A percentile compares a stretch with the other conserved stretches of the same genome.
These are phyloP conservation scores for Cremastinae sp. DNA, from an alignment of 2,888 invertebrate species.

Conservation along the genomic window DNA sequence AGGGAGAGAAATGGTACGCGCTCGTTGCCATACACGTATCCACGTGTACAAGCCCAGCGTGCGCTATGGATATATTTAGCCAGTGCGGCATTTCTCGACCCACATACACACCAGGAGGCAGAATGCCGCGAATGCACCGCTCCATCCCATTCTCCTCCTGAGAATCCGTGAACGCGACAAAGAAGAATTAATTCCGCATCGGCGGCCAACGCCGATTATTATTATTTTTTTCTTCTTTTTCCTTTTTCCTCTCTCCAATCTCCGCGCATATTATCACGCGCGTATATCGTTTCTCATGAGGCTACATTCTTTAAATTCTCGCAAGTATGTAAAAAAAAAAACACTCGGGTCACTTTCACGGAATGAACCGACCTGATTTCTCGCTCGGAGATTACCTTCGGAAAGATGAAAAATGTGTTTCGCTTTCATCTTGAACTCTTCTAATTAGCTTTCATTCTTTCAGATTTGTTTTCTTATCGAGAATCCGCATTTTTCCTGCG, in stretches of 20 bases:
- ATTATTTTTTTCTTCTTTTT: background rate
- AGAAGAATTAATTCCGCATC: slow-evolving; percentile 57
- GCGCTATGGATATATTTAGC: slow-evolving; percentile 73
- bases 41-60: slow-evolving; percentile 22
- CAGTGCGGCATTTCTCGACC: slow-evolving; percentile 77
- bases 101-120: slow-evolving; percentile 75
- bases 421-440: too few species aligned
- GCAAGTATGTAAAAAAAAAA: too few species aligned
- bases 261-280: background rate
- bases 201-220: slow-evolving; percentile 21
- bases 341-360: too few species aligned
- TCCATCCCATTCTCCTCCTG: slow-evolving; percentile 64
- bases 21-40: slow-evolving; percentile 57
- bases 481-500: too few species aligned
- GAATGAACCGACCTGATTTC: too few species aligned
- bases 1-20: slow-evolving; percentile 54
- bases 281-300: background rate
- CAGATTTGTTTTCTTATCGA: too few species aligned
- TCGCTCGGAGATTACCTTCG: too few species aligned
- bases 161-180: slow-evolving; percentile 51
- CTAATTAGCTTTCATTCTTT: too few species aligned
- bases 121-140: slow-evolving; percentile 73
- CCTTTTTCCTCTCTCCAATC: background rate
- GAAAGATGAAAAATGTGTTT: too few species aligned
- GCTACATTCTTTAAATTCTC: background rate